Conservation (phyloP, 2,888 invertebrate genomes). For the Tachina fera region DNA sequence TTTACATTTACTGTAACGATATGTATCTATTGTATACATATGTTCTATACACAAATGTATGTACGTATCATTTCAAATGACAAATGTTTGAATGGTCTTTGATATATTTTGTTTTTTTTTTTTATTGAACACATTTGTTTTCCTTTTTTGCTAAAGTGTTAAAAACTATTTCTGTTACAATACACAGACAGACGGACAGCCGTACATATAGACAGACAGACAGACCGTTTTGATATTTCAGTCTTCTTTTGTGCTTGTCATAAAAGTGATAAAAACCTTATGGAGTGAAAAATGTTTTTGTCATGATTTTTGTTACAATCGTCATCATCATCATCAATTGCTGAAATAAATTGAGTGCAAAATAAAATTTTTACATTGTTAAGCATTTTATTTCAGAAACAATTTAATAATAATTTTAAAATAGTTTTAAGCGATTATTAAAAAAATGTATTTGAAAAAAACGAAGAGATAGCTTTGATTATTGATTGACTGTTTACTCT, state of each 20-base stretch:
- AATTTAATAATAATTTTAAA: slow-evolving; percentile 6
- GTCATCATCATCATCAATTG: neutral
- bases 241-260: slow-evolving; percentile 22
- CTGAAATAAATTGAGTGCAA: slow-evolving; percentile 5
- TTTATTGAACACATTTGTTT: neutral
- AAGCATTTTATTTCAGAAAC: slow-evolving; percentile 9
- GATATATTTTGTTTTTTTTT: neutral
- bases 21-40: neutral
- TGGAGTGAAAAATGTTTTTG: slow-evolving; percentile 45
- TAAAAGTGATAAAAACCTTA: slow-evolving; percentile 61
- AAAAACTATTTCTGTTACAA: neutral
- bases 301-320: slow-evolving; percentile 13
- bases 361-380: slow-evolving; percentile 25
- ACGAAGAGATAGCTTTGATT: neutral
- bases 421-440: too few relatives aligned
- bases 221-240: neutral
- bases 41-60: slow-evolving; percentile 34
- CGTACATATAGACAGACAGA: too few relatives aligned
- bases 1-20: too few relatives aligned
- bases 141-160: slow-evolving; percentile 6
- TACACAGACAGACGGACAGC: too few relatives aligned
- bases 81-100: slow-evolving; percentile 42
- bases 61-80: slow-evolving; percentile 47
- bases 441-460: too few relatives aligned
- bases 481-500: neutral